phyloP scores from a whole-genome alignment of 2,113 vertebrate genomes.

The Leucoraja erinaceus region DNA sequence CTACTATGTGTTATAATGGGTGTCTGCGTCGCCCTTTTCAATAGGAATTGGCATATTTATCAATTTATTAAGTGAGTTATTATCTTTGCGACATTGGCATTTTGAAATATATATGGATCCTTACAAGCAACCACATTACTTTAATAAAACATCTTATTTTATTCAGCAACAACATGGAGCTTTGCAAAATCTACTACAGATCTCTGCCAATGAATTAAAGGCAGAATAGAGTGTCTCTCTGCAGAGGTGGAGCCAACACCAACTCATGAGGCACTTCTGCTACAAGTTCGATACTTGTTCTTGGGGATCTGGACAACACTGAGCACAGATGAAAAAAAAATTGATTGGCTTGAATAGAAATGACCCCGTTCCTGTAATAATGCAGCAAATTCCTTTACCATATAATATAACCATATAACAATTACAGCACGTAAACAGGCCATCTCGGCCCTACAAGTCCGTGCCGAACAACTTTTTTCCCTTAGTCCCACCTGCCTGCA shows the following conservation, averaged over 20 bases:
- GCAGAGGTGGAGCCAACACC: constrained; percentile 41
- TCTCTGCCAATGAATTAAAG: constrained; percentile 45
- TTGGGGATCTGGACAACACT: background rate
- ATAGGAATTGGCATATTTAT: background rate
- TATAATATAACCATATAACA: no score
- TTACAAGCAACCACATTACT: background rate
- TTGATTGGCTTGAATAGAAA: background rate
- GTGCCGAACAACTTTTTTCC: no score
- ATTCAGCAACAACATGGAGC: constrained; percentile 46
- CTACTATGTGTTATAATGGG: background rate
- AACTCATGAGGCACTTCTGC: constrained; percentile 43
- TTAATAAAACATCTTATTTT: constrained; percentile 47
- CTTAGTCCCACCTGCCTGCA: no score
- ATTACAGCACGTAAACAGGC: no score
- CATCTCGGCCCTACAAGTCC: no score
- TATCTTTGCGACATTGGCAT: background rate
- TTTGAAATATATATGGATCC: background rate
- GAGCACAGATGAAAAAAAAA: background rate
- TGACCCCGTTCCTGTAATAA: background rate
- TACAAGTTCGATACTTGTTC: constrained; percentile 45
- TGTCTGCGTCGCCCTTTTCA: background rate
- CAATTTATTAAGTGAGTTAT: background rate
- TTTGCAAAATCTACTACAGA: constrained; percentile 43
- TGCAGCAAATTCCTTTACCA: background rate
- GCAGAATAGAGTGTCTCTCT: constrained; percentile 44